Evolutionary conservation across 2,113 vertebrate species (phyloP), one percentile per base, ranked within the genome.

Genomic region (Aspiorhynchus laticeps): DNA sequence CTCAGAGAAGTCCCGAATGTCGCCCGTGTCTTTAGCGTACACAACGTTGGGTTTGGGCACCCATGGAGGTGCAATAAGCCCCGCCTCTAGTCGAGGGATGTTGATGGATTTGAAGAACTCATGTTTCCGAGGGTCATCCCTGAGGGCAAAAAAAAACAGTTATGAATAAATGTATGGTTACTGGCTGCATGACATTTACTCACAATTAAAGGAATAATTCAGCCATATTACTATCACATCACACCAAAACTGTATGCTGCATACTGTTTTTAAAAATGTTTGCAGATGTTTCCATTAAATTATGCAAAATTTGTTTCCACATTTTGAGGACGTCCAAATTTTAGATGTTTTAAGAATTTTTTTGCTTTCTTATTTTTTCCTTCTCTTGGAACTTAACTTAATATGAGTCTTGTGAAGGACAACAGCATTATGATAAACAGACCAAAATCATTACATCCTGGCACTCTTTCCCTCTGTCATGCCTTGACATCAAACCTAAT

Each of bases 11-110:
- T 96, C 94, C 76, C 87, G 91, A 83, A 95, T 96, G 80, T 95
- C 92, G 43, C 92, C 87, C 0, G 91, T 19, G 76, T 97, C 95
- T 91, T 96, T 97, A 93, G 94, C 95, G 77, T 98, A 98, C 83
- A 98, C 96, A 87, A 97, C 91, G 0, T 93, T 92, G 26, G 96
- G 93, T 86, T 96, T 96, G 91, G 97, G 97, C 92, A 96, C 94
- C 94, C 96, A 97, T 0, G 96, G 96, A 9, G 96, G 92, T 24
- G 96, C 94, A 7, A 96, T 9, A 14, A 96, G 91, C 46, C 95
- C 95, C 0, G 95, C 96, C 92, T 98, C 96, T 89, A 97, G 93
- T 41, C 94, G 91, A 76, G 94, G 92, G 88, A 97, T 96, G 88
- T 95, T 96, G 86, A 97, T 96, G 1, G 92, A 93, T 89, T 95